These are phyloP conservation scores for Eristalis arbustorum DNA, from an alignment of 2,888 invertebrate species.

Conservation along the genomic window DNA sequence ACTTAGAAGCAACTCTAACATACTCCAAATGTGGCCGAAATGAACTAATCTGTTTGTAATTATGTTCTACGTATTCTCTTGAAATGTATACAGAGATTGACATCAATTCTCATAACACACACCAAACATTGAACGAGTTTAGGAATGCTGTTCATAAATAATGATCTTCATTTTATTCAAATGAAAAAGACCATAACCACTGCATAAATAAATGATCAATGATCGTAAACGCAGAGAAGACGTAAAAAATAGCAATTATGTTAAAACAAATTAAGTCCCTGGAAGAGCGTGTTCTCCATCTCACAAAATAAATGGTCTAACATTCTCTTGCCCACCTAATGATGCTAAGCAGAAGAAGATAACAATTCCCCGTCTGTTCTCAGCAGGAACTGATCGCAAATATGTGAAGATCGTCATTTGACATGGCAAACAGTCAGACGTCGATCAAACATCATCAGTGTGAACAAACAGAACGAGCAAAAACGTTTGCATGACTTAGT, in stretches of 20 bases:
- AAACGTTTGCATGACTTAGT: neutral
- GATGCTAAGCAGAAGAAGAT: neutral
- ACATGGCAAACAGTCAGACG: neutral
- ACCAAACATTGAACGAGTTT: no score
- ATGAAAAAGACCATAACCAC: no score
- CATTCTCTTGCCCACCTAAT: neutral
- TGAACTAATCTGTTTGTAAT: no score
- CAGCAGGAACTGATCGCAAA: neutral
- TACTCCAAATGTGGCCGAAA: no score
- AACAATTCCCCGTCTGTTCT: neutral
- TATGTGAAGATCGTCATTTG: neutral
- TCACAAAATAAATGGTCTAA: neutral
- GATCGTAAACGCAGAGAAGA: no score
- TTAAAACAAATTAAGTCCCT: neutral
- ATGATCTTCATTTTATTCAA: no score
- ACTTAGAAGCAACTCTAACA: no score
- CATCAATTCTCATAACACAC: no score
- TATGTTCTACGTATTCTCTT: no score
- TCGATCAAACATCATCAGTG: neutral
- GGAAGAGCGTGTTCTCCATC: neutral
- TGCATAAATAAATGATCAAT: no score
- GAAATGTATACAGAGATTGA: no score
- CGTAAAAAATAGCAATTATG: neutral
- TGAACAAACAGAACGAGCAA: neutral
- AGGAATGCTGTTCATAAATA: no score